A percentile compares a stretch with the other conserved stretches of the same genome.
Conservation (phyloP, 2,113 vertebrate species). For the Poecile atricapillus region DNA sequence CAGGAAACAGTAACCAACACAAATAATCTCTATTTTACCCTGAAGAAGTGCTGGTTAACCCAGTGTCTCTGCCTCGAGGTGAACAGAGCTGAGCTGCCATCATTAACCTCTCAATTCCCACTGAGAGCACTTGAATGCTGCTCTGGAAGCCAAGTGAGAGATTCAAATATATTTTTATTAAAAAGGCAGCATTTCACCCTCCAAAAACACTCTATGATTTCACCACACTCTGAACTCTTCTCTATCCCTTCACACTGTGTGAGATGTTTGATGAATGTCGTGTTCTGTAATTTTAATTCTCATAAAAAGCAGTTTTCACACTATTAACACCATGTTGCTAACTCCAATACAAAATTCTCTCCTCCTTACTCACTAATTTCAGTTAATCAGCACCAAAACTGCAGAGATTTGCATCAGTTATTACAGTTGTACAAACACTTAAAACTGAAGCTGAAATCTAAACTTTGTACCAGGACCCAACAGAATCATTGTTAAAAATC, state of each 20-base stretch:
- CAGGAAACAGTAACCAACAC: background rate
- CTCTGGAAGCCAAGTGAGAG: background rate
- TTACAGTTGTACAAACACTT: background rate
- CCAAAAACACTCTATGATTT: background rate
- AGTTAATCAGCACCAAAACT: background rate
- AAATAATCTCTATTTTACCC: background rate
- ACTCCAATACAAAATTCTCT: background rate
- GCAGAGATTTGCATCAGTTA: background rate
- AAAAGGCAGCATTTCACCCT: background rate
- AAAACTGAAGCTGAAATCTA: background rate
- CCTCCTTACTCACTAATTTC: background rate
- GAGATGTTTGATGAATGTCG: background rate
- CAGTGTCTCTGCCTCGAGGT: background rate
- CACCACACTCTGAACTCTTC: background rate
- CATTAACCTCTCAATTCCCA: background rate
- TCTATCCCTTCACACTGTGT: background rate
- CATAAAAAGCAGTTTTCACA: background rate
- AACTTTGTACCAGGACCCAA: background rate
- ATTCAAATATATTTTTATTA: background rate
- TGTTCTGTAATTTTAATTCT: background rate
- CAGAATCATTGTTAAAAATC: accelerated
- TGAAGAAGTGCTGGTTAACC: background rate
- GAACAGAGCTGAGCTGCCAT: background rate
- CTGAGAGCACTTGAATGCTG: background rate
- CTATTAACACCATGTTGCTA: background rate